Percentiles rank a stretch among this genome's conserved stretches.
These are phyloP conservation scores for Benitochromis conjunctus DNA, from an alignment of 2,113 vertebrate genomes.

Conservation along the genomic window DNA sequence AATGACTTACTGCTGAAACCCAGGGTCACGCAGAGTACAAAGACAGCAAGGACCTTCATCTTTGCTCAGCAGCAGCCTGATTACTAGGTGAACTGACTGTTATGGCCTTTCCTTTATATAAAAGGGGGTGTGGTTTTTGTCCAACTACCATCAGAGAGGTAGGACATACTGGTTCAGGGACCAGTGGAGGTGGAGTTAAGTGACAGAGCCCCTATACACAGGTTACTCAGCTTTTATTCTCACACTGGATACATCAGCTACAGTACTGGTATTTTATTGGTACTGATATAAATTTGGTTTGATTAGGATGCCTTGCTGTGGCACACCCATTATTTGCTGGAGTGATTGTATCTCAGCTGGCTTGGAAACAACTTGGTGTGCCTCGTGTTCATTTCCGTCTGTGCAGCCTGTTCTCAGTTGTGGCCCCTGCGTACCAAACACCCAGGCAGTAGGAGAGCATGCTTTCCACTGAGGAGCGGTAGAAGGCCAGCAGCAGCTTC, in stretches of 20 bases:
- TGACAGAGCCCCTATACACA: neutral
- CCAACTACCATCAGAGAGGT: neutral
- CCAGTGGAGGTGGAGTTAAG: neutral
- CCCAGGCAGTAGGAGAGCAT: neutral
- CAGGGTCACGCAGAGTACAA: slow-evolving; percentile 55
- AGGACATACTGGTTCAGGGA: neutral
- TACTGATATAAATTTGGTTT: neutral
- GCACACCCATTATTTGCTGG: no score
- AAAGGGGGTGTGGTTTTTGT: neutral
- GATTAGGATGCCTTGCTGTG: no score
- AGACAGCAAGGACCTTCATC: slow-evolving; percentile 57
- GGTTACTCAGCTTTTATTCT: neutral
- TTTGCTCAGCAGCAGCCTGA: neutral
- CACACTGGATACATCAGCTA: neutral
- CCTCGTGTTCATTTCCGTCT: neutral
- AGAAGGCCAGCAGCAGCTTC: neutral
- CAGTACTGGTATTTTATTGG: neutral
- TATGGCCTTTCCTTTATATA: slow-evolving; percentile 54
- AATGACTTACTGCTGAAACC: slow-evolving; percentile 66
- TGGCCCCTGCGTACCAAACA: neutral
- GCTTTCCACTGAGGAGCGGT: neutral
- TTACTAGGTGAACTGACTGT: neutral
- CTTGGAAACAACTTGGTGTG: no score
- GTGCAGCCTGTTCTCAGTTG: neutral
- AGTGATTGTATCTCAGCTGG: no score